A percentile compares a stretch with the other conserved stretches of the same genome.
Evolutionary conservation across 2,113 vertebrate species (phyloP).

Genomic region (Candoia aspera): DNA sequence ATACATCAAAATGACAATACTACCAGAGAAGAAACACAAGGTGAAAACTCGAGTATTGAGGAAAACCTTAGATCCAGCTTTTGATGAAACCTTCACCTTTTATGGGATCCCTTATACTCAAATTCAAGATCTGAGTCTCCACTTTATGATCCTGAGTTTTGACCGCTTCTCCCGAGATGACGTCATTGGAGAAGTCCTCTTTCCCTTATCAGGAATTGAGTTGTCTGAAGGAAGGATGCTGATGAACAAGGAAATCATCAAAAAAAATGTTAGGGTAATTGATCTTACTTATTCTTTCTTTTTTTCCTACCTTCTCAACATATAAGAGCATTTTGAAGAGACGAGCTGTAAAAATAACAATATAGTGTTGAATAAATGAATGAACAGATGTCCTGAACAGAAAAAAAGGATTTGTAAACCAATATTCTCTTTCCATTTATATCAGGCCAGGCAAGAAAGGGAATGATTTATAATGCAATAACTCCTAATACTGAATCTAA

Average conservation of each 20-base stretch:
- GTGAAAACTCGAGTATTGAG: conserved; percentile 97
- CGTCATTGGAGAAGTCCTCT: conserved; percentile 93
- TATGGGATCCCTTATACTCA: conserved; percentile 90
- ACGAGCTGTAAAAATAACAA: neutral
- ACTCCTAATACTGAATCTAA: neutral
- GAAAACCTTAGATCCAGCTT: conserved; percentile 95
- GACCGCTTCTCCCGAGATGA: conserved; percentile 97
- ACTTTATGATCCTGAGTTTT: conserved; percentile 95
- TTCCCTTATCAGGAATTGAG: conserved; percentile 88
- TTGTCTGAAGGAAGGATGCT: conserved; percentile 86
- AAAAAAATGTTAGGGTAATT: conserved; percentile 94
- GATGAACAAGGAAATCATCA: conserved; percentile 96
- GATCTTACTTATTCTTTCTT: conserved; percentile 40
- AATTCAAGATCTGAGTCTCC: conserved; percentile 88
- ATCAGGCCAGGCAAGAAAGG: neutral
- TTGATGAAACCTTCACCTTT: conserved; percentile 98
- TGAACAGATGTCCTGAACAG: neutral
- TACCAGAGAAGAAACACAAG: conserved; percentile 97
- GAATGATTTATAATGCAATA: neutral
- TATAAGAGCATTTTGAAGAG: neutral
- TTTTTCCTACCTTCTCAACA: neutral
- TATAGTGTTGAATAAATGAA: neutral
- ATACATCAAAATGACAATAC: conserved; percentile 96
- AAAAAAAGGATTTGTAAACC: neutral
- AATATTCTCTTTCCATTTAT: neutral